phyloP scores from a whole-genome alignment of 2,797 vertebrate species.

The Hephaestus fuliginosus region DNA sequence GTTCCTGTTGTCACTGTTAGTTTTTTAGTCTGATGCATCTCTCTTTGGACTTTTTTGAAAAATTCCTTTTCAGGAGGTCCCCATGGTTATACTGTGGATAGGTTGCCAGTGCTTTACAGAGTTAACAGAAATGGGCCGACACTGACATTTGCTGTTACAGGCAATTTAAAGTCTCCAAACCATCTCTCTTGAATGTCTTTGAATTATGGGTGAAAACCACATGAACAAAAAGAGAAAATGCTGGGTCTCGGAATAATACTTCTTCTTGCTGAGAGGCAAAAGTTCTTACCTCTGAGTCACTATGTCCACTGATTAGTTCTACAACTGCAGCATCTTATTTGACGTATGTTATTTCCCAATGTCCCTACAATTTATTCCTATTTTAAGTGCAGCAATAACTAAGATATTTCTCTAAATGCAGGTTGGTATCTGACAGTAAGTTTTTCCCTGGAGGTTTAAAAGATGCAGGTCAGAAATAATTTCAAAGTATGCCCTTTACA shows the following conservation, averaged over 20 bases:
- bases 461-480: not conserved
- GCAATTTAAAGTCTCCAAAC: slow-evolving; percentile 28
- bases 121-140: slow-evolving; percentile 8
- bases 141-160: slow-evolving; percentile 11
- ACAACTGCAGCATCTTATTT: slow-evolving; percentile 12
- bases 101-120: not conserved
- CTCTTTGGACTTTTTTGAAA: not conserved
- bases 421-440: not conserved
- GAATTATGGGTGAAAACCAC: slow-evolving; percentile 14
- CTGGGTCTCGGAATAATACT: slow-evolving; percentile 1
- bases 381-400: slow-evolving; percentile 11
- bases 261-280: not conserved
- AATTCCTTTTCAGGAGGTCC: not conserved
- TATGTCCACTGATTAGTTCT: slow-evolving; percentile 6
- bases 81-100: not conserved
- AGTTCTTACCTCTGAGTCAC: slow-evolving; percentile 27
- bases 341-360: not conserved
- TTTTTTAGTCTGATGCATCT: not conserved
- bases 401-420: not conserved
- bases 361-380: not conserved
- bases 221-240: slow-evolving; percentile 10
- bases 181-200: slow-evolving; percentile 17
- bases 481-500: not conserved
- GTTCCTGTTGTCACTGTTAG: not conserved
- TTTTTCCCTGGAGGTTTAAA: slow-evolving; percentile 5